Evolutionary conservation across 92 coral and sea anemone species (phyloP).

Genomic region (Zoanthus solanderi): DNA sequence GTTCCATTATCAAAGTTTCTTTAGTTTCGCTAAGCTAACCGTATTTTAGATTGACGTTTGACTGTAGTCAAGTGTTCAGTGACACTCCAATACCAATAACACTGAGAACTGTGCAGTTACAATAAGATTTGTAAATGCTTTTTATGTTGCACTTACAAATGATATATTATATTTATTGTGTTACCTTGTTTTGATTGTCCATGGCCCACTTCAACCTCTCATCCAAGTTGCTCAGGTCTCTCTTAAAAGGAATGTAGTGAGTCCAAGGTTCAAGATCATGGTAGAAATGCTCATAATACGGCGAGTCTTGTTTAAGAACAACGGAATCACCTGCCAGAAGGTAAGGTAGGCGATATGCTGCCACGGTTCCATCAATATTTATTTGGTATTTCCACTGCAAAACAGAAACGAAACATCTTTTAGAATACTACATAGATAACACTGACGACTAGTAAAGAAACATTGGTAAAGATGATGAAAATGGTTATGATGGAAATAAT

Average conservation of each 20-base stretch:
- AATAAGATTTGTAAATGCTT: background rate
- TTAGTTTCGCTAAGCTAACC: no score
- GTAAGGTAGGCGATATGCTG: conserved; percentile 94
- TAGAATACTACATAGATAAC: background rate
- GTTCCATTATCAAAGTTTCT: no score
- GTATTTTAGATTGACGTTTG: no score
- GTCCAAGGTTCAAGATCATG: conserved; percentile 90
- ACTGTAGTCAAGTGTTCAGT: no score
- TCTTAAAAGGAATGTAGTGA: conserved; percentile 97
- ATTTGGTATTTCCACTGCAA: conserved; percentile 92
- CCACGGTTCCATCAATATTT: conserved; percentile 97
- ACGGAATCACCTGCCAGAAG: conserved; percentile 91
- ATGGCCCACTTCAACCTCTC: conserved; percentile 90
- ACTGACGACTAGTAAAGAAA: no score
- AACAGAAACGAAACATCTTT: background rate
- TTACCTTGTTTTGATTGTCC: conserved; percentile 85
- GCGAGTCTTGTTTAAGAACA: conserved; percentile 91
- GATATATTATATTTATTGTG: background rate
- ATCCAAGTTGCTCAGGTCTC: conserved; percentile 87
- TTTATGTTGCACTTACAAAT: background rate
- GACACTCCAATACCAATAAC: no score
- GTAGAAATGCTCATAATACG: conserved; percentile 96
- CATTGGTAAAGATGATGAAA: no score
- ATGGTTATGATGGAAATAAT: no score
- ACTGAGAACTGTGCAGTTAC: background rate